Base-by-base conservation (phyloP, 2,113 vertebrate genomes). In the Delphinus delphis region DNA sequence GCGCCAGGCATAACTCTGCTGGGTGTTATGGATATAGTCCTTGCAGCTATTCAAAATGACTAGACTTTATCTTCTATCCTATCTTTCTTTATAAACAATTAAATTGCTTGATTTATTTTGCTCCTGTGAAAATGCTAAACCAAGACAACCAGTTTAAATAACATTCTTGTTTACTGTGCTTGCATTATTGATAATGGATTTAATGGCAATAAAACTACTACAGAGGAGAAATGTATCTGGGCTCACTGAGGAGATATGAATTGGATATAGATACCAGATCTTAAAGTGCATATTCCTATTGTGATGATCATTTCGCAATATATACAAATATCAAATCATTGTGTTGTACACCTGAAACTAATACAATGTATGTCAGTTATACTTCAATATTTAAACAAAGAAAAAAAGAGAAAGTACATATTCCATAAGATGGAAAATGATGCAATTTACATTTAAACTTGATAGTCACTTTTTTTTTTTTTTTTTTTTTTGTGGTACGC, bases 121-220 rank as follows among this genome's bases (percentile, higher is more conserved):
- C 28, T 80, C 31, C 67, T 85, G 10, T 89, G 87, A 93, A 93
- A 96, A 92, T 87, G 96, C 36, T 83, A 47, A 89, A 81, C 33
- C 21, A 71, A 96, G 68, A 76, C 62, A 95, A 82, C 53, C 26
- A 79, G 33, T 36, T 89, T 80, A 93, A 88, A 71, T 85, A 83
- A 81, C 28, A 67, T 62, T 96, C 41, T 83, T 93, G n/a, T 62
- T 89, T 62, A 80, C 36, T 73, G 5, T 65, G 41, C 7, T 77
- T 94, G 95, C 50, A 84, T 50, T 76, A 55, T 82, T 95, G 36
- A 70, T 79, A 77, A 62, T 89, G 9, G 41, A 87, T 85, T 92
- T 89, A 95, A 93, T 44, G n/a, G 14, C 8, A 70, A 50, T 73
- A 62, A 93, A 96, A 97, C 67, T 20, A 88, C 31, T 55, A 44